Base-by-base conservation (phyloP, 2,888 invertebrate genomes). In the Leptinotarsa tumamoca region DNA sequence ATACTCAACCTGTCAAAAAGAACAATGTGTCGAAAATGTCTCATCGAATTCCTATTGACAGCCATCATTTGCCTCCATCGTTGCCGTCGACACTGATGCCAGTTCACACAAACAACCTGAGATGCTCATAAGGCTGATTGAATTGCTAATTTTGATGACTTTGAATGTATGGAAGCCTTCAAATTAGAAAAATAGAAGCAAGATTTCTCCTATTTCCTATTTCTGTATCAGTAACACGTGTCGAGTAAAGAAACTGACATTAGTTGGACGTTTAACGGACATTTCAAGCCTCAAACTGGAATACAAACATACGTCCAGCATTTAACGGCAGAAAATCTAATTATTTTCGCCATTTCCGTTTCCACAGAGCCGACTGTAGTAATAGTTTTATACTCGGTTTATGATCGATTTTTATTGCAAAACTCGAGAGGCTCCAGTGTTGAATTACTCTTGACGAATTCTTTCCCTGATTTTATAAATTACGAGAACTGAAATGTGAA, bases 401-500 rank as follows among this genome's bases (percentile, higher is more conserved):
- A 63, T 63, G 63, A 63, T 63, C 43, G 63, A 63, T n/a, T 18
- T 63, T 63, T 63, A 63, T 33, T 33, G n/a, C 63, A 33, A 63
- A n/a, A 63, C n/a, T 7, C 33, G 33, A 63, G 63, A 27, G 33
- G 18, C 0, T 17, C 1, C 51, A 51, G 51, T 1, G 4, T 51
- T 51, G 4, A 17, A 51, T 17, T 17, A n/a, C 52, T 52, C 15
- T 33, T 17, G 52, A 52, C 2, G n/a, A 52, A 4, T 5, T 7
- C 0, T 43, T 43, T 43, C 13, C 43, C 10, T 43, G 43, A 43
- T 43, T 10, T 43, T 10, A 3, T 43, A 10, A 43, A 43, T 43
- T 43, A 43, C 43, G 43, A 43, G 10, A 43, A 43, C 10, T 43
- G 43, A 43, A 10, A 43, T 43, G 10, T 43, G 43, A 33, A 33